Evolutionary conservation across 2,113 vertebrate genomes (phyloP).

Genomic region (Brevimyrus niger): DNA sequence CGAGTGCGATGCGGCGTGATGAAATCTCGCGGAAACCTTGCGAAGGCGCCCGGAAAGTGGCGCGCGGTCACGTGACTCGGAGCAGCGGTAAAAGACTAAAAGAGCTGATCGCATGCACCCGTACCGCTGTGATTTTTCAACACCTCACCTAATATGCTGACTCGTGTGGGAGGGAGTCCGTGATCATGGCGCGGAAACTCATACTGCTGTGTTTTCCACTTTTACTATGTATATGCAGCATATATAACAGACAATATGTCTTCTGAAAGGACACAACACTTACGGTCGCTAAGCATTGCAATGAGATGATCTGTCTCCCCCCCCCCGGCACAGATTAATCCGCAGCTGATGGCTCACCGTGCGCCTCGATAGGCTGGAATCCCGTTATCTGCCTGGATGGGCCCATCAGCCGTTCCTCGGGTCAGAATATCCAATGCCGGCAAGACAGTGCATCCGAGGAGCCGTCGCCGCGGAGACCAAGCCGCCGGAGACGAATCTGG

Average conservation of each 20-base stretch:
- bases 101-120: neutral
- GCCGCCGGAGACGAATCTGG: neutral
- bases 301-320: neutral
- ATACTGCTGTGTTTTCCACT: neutral
- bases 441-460: neutral
- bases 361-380: slow-evolving; percentile 2
- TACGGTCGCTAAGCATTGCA: neutral
- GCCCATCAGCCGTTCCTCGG: slow-evolving; percentile 17
- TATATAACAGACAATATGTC: neutral
- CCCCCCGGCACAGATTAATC: slow-evolving; percentile 13
- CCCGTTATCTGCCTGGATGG: slow-evolving; percentile 12
- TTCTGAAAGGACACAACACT: neutral
- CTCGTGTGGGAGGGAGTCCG: neutral
- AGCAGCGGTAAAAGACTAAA: neutral
- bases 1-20: neutral
- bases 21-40: neutral
- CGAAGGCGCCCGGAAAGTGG: neutral
- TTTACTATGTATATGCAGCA: neutral
- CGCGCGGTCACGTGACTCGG: neutral
- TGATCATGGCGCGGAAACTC: neutral
- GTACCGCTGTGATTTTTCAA: neutral
- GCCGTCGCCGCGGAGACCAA: neutral
- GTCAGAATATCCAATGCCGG: neutral
- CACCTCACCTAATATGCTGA: neutral
- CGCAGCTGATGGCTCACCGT: slow-evolving; percentile 16